Conservation (phyloP, 2,797 vertebrate genomes). For the Australoheros facetus region DNA sequence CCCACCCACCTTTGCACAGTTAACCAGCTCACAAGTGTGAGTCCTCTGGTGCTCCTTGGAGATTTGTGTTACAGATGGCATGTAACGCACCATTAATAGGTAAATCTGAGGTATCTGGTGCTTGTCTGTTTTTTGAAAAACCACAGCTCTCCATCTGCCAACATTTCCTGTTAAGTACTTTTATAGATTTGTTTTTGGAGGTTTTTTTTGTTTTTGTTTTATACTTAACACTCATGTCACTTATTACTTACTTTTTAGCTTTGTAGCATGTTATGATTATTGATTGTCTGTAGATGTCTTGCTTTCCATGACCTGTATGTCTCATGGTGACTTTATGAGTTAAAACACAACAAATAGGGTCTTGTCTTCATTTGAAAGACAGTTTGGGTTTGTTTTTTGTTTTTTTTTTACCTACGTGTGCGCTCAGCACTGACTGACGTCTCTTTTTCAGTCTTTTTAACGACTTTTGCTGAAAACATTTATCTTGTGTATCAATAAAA, state of each 20-base stretch:
- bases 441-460: background rate
- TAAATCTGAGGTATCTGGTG: background rate
- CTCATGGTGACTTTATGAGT: background rate
- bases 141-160: background rate
- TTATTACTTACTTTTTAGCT: background rate
- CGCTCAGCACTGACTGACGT: background rate
- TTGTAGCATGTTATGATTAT: background rate
- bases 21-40: background rate
- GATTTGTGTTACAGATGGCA: background rate
- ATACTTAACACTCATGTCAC: background rate
- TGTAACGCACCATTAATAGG: background rate
- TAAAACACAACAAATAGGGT: background rate
- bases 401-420: background rate
- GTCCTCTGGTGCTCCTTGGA: background rate
- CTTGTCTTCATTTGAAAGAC: background rate
- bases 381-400: background rate
- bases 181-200: background rate
- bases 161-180: background rate
- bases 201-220: background rate
- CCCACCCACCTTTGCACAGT: background rate
- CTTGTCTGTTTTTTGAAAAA: background rate
- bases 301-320: background rate
- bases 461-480: background rate
- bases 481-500: constrained; percentile 25
- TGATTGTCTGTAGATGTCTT: constrained; percentile 4